Evolutionary conservation across 2,888 invertebrate genomes (phyloP), one percentile per base, ranked within the genome.

Genomic region (Orthonevra nobilis): DNA sequence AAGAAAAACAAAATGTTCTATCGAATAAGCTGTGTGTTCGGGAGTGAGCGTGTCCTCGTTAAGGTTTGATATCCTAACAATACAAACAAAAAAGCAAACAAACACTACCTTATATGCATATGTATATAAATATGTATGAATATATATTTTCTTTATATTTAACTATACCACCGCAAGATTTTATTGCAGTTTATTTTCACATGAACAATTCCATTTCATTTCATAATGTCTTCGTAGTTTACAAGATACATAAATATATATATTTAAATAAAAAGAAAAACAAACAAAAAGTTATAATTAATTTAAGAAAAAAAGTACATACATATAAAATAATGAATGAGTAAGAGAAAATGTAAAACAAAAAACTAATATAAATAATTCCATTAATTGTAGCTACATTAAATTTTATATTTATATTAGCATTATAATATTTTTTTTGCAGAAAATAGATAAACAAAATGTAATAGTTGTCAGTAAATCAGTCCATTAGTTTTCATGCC

Each of bases 171-270:
- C 79, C 73, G 79, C 73, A 79, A 68, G 61, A 79, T 60, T 79
- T 66, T 73, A 73, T 79, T 79, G 73, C 77, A 79, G 79, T 73
- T 73, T 61, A 58, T 73, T 73, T 72, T 73, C 73, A 79, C 66
- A 79, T 56, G 73, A 79, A 79, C 79, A 79, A 79, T 79, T 79
- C 77, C 73, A 79, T 79, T 79, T 79, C 79, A 79, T 73, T 73
- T 73, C 61, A 66, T 73, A 73, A 56, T 36, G 60, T 73, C 40
- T 72, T 73, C 23, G 56, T 79, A 52, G 52, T 72, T 58, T 40
- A 69, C 23, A 58, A 56, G 34, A 32, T 36, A 46, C 4, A 15
- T 15, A 46, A 34, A 60, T n/a, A n/a, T n/a, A n/a, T n/a, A n/a
- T n/a, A n/a, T n/a, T n/a, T n/a, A n/a, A 36, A 48, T 0, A 48